A percentile compares a stretch with the other conserved stretches of the same genome.
These are phyloP conservation scores for Diaprepes abbreviatus DNA, from an alignment of 2,888 invertebrate species.

Conservation along the genomic window DNA sequence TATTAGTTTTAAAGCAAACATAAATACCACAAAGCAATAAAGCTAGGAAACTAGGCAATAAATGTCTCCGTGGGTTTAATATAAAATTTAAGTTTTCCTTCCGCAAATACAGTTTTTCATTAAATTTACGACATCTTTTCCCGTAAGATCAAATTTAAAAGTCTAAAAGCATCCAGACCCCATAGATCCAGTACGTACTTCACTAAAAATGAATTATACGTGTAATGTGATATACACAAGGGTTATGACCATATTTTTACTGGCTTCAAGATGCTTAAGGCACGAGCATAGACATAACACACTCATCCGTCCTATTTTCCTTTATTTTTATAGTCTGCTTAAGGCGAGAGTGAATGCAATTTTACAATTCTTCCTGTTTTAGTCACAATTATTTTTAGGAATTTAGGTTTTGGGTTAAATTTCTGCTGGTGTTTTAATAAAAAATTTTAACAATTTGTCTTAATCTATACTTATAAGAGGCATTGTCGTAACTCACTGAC, in stretches of 20 bases:
- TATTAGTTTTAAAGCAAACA: too few species aligned
- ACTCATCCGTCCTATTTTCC: constrained; percentile 15
- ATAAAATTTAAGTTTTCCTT: not conserved
- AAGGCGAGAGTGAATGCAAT: not conserved
- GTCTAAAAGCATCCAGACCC: constrained; percentile 26
- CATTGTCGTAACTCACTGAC: too few species aligned
- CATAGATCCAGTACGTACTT: constrained; percentile 27
- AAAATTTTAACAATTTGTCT: too few species aligned
- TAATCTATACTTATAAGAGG: too few species aligned
- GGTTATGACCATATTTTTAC: constrained; percentile 39
- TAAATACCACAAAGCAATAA: not conserved
- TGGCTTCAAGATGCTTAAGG: constrained; percentile 30
- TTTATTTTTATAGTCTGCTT: constrained; percentile 5
- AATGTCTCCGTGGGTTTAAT: not conserved
- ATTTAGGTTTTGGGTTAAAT: too few species aligned
- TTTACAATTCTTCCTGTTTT: not conserved
- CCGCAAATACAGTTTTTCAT: constrained; percentile 7
- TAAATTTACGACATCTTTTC: constrained; percentile 16
- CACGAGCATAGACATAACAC: constrained; percentile 27
- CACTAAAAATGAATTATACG: constrained; percentile 39
- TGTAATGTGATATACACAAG: constrained; percentile 41
- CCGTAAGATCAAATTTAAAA: constrained; percentile 33
- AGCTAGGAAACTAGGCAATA: not conserved
- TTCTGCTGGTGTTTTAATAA: too few species aligned
- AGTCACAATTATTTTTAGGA: too few species aligned